These are phyloP conservation scores for Lobophora halterata DNA, from an alignment of 2,888 invertebrate species.

Conservation along the genomic window DNA sequence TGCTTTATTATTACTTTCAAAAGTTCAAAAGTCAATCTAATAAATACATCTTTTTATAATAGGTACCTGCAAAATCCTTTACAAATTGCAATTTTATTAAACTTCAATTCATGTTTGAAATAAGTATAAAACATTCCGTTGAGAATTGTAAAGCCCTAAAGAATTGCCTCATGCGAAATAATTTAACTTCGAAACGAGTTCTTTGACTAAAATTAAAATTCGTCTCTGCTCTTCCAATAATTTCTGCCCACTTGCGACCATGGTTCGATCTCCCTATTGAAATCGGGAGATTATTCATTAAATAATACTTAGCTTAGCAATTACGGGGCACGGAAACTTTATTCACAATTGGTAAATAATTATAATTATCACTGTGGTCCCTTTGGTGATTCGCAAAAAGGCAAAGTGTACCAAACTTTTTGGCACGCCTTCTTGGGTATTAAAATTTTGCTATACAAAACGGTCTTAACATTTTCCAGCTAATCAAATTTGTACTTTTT, in stretches of 20 bases:
- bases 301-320: slow-evolving; percentile 72
- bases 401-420: slow-evolving; percentile 68
- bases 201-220: slow-evolving; percentile 59
- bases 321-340: slow-evolving; percentile 66
- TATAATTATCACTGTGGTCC: slow-evolving; percentile 73
- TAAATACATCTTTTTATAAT: slow-evolving; percentile 1
- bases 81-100: slow-evolving; percentile 21
- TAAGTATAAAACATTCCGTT: slow-evolving; percentile 53
- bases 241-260: slow-evolving; percentile 50
- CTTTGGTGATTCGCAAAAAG: slow-evolving; percentile 74
- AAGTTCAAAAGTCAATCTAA: background rate
- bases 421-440: slow-evolving; percentile 65
- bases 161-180: slow-evolving; percentile 65
- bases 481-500: slow-evolving; percentile 48
- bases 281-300: slow-evolving; percentile 65
- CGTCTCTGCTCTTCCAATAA: slow-evolving; percentile 51
- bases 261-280: slow-evolving; percentile 54
- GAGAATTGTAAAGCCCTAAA: slow-evolving; percentile 61
- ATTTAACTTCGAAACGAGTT: slow-evolving; percentile 65
- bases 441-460: slow-evolving; percentile 66
- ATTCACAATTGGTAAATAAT: slow-evolving; percentile 77
- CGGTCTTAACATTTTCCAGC: slow-evolving; percentile 42
- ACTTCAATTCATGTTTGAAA: slow-evolving; percentile 33
- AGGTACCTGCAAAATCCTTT: slow-evolving; percentile 1
- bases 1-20: background rate